Evolutionary conservation across 2,797 vertebrate species (phyloP).

Genomic region (Eospalax fontanierii): DNA sequence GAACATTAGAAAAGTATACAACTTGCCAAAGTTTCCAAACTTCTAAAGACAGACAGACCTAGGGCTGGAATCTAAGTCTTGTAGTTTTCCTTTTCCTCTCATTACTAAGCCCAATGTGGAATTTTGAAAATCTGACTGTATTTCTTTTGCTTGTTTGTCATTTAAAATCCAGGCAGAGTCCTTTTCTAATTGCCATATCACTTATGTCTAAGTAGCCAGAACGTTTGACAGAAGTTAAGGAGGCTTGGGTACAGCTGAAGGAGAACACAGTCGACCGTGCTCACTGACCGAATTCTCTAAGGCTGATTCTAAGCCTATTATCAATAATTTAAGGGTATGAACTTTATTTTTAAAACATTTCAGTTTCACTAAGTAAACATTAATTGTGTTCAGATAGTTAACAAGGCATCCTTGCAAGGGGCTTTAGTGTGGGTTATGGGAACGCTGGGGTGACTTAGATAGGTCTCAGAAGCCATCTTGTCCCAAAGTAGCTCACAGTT

Average conservation of each 20-base stretch:
- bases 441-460: neutral
- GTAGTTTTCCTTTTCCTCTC: neutral
- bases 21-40: neutral
- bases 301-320: neutral
- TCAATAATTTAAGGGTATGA: neutral
- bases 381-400: neutral
- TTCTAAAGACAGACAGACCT: neutral
- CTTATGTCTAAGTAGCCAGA: neutral
- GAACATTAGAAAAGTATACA: neutral
- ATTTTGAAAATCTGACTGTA: neutral
- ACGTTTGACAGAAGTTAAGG: neutral
- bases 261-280: no score
- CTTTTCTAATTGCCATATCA: neutral
- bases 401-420: neutral
- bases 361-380: neutral
- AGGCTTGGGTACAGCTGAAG: neutral
- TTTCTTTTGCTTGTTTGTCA: neutral
- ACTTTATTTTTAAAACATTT: slow-evolving; percentile 5
- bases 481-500: neutral
- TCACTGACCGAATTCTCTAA: neutral
- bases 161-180: neutral
- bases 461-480: neutral
- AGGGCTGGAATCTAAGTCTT: neutral
- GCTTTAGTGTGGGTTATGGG: neutral
- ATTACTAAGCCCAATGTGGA: neutral